Conservation (phyloP, 1,140 invertebrate species). For the Eciton burchellii region DNA sequence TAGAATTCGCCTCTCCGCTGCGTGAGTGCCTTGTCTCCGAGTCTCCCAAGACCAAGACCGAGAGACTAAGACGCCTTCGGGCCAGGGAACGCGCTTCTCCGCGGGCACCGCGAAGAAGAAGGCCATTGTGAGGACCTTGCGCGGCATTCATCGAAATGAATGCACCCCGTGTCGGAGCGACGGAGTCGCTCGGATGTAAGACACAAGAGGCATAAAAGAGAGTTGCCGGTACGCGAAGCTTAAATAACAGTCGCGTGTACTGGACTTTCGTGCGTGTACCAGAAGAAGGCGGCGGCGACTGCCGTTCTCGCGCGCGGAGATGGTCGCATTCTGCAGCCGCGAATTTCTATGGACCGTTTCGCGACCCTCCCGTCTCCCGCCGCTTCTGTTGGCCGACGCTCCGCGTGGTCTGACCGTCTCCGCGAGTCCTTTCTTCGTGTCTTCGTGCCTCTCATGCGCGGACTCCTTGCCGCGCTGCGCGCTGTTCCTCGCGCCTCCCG, state of each 20-base stretch:
- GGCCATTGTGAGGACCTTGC: conserved; percentile 79
- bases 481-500: too few relatives aligned
- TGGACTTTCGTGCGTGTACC: conserved; percentile 61
- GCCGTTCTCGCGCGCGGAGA: conserved; percentile 62
- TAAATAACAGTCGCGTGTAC: conserved; percentile 82
- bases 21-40: conserved; percentile 17
- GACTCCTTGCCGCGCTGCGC: conserved; percentile 7
- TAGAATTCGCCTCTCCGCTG: conserved; percentile 15
- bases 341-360: conserved; percentile 82
- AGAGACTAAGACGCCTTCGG: conserved; percentile 74
- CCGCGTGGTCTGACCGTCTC: conserved; percentile 52
- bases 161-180: conserved; percentile 79
- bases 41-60: conserved; percentile 75
- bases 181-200: conserved; percentile 83
- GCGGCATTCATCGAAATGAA: conserved; percentile 83
- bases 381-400: conserved; percentile 73
- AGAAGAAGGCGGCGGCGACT: conserved; percentile 45
- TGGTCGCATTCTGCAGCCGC: conserved; percentile 73
- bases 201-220: conserved; percentile 85
- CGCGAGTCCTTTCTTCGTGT: conserved; percentile 47
- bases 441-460: conserved; percentile 13
- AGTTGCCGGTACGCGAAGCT: conserved; percentile 84
- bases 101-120: conserved; percentile 78
- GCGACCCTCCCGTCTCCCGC: conserved; percentile 75
- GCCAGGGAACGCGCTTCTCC: conserved; percentile 69